A percentile compares a stretch with the other conserved stretches of the same genome.
Conservation (phyloP, 2,113 vertebrate species). For the Podarcis muralis region DNA sequence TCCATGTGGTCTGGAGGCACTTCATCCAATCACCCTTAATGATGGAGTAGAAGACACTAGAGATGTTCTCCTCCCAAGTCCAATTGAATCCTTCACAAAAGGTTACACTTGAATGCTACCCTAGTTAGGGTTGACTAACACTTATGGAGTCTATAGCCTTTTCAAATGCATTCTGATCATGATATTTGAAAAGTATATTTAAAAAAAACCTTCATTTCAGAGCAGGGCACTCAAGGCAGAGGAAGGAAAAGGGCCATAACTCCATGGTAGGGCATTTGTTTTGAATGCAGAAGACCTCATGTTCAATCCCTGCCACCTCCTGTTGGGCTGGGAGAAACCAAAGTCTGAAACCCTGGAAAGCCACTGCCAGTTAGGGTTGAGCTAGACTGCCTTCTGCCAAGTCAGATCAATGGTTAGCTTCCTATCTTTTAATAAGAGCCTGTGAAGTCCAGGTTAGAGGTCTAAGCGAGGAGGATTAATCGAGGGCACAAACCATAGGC, state of each 20-base stretch:
- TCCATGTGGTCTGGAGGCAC: background rate
- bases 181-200: background rate
- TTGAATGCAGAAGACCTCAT: no score
- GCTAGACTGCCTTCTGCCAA: no score
- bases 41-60: background rate
- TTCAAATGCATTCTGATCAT: background rate
- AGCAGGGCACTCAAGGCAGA: background rate
- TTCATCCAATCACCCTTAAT: background rate
- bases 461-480: background rate
- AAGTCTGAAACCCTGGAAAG: no score
- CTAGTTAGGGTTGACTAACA: background rate
- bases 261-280: no score
- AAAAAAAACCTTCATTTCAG: background rate
- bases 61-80: background rate
- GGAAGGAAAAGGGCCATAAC: background rate
- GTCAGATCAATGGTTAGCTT: no score
- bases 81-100: background rate
- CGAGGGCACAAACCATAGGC: constrained; percentile 66
- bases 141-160: background rate
- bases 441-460: background rate
- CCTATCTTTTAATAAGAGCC: background rate
- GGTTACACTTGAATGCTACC: background rate
- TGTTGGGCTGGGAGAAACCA: no score
- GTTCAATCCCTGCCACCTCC: no score
- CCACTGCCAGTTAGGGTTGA: no score